These are phyloP conservation scores for Pteropus alecto DNA, from an alignment of 2,113 vertebrate species.

Conservation along the genomic window DNA sequence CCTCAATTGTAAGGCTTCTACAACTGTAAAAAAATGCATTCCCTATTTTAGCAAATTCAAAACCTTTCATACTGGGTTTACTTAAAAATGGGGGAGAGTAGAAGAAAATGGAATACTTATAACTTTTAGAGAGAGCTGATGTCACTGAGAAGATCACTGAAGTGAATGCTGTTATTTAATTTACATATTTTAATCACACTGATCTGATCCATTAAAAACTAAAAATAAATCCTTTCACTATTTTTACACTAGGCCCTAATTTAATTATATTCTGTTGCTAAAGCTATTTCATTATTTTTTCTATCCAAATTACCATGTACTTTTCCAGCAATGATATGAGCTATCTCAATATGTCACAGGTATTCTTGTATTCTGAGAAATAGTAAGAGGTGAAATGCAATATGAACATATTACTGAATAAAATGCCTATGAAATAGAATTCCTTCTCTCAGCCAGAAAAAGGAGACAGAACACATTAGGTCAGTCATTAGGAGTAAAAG, in stretches of 20 bases:
- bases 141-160: background rate
- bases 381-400: background rate
- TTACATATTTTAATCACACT: slow-evolving; percentile 53
- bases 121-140: background rate
- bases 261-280: slow-evolving; percentile 61
- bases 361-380: slow-evolving; percentile 44
- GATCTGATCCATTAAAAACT: slow-evolving; percentile 34
- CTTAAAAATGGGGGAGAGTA: background rate
- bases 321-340: slow-evolving; percentile 43
- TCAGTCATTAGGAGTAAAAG: background rate
- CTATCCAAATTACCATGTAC: slow-evolving; percentile 54
- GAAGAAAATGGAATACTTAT: background rate
- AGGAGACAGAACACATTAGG: slow-evolving; percentile 22
- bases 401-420: slow-evolving; percentile 45
- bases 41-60: background rate
- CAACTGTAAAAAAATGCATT: background rate
- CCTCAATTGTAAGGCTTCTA: background rate
- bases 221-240: slow-evolving; percentile 10
- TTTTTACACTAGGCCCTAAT: slow-evolving; percentile 57
- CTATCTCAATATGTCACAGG: slow-evolving; percentile 31
- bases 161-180: background rate
- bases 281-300: slow-evolving; percentile 34
- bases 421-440: slow-evolving; percentile 24
- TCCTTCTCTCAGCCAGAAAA: slow-evolving; percentile 26
- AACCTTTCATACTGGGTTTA: background rate